phyloP scores from a whole-genome alignment of 2,888 invertebrate genomes.

The Hyalella azteca region DNA sequence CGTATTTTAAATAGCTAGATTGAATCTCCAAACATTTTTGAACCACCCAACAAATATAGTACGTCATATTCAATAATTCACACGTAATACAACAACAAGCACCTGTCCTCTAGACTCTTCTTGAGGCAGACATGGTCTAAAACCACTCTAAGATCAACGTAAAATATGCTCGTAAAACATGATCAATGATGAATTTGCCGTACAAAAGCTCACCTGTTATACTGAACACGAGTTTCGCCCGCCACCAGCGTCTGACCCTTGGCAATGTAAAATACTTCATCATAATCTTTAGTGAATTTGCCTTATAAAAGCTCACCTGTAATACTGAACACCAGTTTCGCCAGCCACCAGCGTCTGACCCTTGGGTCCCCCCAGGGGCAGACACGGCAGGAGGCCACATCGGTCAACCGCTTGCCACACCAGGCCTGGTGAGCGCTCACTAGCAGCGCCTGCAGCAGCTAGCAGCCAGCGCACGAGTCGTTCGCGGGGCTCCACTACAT shows the following conservation, averaged over 20 bases:
- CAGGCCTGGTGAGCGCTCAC: conserved; percentile 20
- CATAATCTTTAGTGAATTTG: too few species aligned
- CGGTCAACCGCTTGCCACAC: conserved; percentile 48
- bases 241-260: background rate
- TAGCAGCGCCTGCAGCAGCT: background rate
- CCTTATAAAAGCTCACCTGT: conserved; percentile 41
- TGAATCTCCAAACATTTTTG: too few species aligned
- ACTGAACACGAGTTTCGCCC: background rate
- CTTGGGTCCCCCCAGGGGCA: conserved; percentile 5
- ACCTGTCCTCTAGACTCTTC: too few species aligned
- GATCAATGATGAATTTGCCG: too few species aligned
- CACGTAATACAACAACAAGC: too few species aligned
- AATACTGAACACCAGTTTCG: conserved; percentile 5
- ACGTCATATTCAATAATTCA: too few species aligned
- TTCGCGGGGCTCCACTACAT: conserved; percentile 45
- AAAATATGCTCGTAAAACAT: too few species aligned
- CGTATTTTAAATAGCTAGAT: too few species aligned
- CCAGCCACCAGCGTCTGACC: conserved; percentile 1
- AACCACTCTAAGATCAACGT: too few species aligned
- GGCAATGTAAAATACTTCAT: too few species aligned
- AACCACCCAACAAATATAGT: too few species aligned
- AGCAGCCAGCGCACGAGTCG: conserved; percentile 12
- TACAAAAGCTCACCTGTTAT: conserved; percentile 39
- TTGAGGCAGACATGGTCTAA: too few species aligned
- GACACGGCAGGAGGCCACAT: conserved; percentile 44